These are phyloP conservation scores for Etheostoma spectabile DNA, from an alignment of 2,113 vertebrate species.

Conservation along the genomic window DNA sequence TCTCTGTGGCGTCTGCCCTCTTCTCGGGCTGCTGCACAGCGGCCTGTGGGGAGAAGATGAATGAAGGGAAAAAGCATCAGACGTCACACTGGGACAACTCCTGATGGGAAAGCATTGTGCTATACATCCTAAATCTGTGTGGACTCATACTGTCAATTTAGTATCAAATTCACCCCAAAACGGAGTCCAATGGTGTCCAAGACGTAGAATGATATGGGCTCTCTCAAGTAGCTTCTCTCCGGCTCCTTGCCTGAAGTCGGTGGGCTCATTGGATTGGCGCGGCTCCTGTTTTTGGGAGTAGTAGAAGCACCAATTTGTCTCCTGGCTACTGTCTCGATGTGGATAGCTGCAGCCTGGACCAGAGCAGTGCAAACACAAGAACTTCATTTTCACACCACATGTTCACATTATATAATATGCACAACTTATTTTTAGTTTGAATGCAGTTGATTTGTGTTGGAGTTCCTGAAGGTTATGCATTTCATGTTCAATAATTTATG, in stretches of 20 bases:
- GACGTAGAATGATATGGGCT: constrained; percentile 85
- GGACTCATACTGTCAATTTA: neutral
- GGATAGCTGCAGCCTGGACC: constrained; percentile 87
- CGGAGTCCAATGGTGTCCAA: constrained; percentile 90
- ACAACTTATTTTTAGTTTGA: neutral
- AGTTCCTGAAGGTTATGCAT: neutral
- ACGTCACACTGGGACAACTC: neutral
- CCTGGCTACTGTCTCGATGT: constrained; percentile 90
- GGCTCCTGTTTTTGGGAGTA: constrained; percentile 62
- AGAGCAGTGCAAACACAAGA: constrained; percentile 2
- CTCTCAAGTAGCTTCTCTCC: constrained; percentile 80
- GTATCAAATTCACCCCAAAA: constrained; percentile 80
- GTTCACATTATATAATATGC: neutral
- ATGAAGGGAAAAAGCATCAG: constrained; percentile 6
- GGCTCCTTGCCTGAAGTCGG: constrained; percentile 78
- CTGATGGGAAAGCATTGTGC: neutral
- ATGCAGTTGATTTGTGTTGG: neutral
- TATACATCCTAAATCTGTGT: neutral
- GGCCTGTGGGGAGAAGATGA: constrained; percentile 44
- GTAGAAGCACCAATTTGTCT: constrained; percentile 87
- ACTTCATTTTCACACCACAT: neutral
- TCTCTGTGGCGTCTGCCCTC: constrained; percentile 46
- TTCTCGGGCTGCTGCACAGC: constrained; percentile 48
- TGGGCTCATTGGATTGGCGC: constrained; percentile 73
- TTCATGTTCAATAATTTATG: neutral